Evolutionary conservation across 1,140 invertebrate genomes (phyloP).

Genomic region (Leptopilina clavipes): DNA sequence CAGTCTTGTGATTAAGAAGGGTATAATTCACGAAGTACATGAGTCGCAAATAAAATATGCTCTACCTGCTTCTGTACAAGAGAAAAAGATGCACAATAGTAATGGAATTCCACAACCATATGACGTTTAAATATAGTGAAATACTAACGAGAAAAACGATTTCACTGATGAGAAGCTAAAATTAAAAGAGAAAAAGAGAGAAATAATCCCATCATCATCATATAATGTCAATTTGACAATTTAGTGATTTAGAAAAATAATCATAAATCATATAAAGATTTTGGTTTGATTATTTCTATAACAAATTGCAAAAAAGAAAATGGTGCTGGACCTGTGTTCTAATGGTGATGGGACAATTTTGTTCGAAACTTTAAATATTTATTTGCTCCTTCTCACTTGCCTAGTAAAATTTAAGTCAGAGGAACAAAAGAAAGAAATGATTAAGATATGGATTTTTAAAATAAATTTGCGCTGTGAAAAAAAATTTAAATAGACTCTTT

Average conservation of each 20-base stretch:
- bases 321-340: conserved; percentile 7
- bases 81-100: conserved; percentile 50
- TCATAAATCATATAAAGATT: no score
- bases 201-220: neutral
- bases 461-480: conserved; percentile 5
- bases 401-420: neutral
- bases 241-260: neutral
- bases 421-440: neutral
- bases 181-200: neutral
- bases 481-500: neutral
- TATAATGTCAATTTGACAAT: neutral
- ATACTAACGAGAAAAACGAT: conserved; percentile 25
- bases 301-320: neutral
- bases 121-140: conserved; percentile 56
- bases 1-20: conserved; percentile 68
- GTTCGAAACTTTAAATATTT: neutral
- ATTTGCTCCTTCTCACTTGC: conserved; percentile 16
- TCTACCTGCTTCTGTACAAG: conserved; percentile 42
- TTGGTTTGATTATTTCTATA: neutral
- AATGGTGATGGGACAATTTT: conserved; percentile 7
- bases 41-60: conserved; percentile 55
- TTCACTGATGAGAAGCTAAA: neutral
- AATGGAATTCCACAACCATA: conserved; percentile 57
- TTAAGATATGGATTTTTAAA: conserved; percentile 2
- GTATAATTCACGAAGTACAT: conserved; percentile 67